Percentiles rank a stretch among this genome's conserved stretches.
Evolutionary conservation across 2,797 vertebrate genomes (phyloP).

Genomic region (Poeciliopsis presidionis): DNA sequence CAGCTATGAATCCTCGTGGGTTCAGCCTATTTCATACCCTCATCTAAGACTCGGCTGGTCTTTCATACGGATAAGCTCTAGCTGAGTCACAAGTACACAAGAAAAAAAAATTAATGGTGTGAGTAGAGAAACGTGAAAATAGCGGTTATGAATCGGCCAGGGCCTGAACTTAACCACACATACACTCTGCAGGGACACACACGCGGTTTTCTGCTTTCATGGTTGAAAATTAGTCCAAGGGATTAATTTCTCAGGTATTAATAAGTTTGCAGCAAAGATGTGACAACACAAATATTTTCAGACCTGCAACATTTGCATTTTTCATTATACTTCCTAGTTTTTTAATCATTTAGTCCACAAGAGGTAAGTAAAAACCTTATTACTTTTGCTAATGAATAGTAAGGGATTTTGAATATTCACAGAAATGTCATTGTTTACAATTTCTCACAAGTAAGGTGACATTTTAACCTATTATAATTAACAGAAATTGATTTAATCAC

Average conservation of each 20-base stretch:
- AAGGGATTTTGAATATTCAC: neutral
- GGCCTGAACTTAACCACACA: neutral
- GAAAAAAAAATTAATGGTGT: constrained; percentile 13
- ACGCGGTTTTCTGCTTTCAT: neutral
- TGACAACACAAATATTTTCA: neutral
- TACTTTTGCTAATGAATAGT: neutral
- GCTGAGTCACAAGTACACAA: constrained; percentile 18
- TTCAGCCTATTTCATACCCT: constrained; percentile 44
- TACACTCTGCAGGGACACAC: neutral
- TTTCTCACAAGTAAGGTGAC: neutral
- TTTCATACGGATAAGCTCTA: constrained; percentile 38
- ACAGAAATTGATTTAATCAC: neutral
- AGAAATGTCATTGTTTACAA: neutral
- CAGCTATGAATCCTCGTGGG: constrained; percentile 37
- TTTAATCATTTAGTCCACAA: neutral
- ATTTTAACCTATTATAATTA: neutral
- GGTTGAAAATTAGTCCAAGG: neutral
- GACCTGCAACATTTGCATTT: neutral
- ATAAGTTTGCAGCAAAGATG: neutral
- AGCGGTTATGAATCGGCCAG: constrained; percentile 17
- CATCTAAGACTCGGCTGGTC: constrained; percentile 30
- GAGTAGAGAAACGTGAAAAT: constrained; percentile 16
- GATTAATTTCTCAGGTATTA: neutral
- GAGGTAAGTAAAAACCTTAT: neutral
- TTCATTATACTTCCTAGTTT: neutral